phyloP scores from a whole-genome alignment of 1,140 invertebrate species.

The Panulirus ornatus region DNA sequence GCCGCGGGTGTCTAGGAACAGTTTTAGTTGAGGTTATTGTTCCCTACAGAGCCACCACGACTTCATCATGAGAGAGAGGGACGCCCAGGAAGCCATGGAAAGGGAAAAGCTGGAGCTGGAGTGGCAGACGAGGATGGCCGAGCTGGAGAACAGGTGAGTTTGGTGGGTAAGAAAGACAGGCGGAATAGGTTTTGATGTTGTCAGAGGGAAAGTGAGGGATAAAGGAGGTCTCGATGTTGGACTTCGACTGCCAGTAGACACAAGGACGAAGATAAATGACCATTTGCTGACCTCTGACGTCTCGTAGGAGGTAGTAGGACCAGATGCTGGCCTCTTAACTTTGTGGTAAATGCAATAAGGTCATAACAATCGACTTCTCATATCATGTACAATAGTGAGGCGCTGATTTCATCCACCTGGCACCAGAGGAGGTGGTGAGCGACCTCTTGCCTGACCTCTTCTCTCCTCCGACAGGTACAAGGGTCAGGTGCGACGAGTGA shows the following conservation, averaged over 20 bases:
- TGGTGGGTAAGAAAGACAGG: neutral
- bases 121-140: constrained; percentile 69
- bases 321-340: too few species aligned
- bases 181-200: neutral
- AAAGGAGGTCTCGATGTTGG: too few species aligned
- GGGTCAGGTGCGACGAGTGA: constrained; percentile 58
- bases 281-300: neutral
- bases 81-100: constrained; percentile 66
- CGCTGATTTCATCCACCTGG: too few species aligned
- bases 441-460: neutral
- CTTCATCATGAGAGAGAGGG: constrained; percentile 73
- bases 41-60: constrained; percentile 21
- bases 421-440: neutral
- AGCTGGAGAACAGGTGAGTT: constrained; percentile 46
- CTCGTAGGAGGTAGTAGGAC: too few species aligned
- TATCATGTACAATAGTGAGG: neutral
- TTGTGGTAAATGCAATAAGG: too few species aligned
- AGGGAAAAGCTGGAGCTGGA: constrained; percentile 68
- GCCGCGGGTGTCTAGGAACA: too few species aligned
- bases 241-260: too few species aligned
- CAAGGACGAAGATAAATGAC: neutral
- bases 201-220: too few species aligned
- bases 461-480: constrained; percentile 71
- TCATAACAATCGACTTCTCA: too few species aligned
- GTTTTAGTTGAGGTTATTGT: neutral